Evolutionary conservation across 2,888 invertebrate species (phyloP).

Genomic region (Drosophila dives): DNA sequence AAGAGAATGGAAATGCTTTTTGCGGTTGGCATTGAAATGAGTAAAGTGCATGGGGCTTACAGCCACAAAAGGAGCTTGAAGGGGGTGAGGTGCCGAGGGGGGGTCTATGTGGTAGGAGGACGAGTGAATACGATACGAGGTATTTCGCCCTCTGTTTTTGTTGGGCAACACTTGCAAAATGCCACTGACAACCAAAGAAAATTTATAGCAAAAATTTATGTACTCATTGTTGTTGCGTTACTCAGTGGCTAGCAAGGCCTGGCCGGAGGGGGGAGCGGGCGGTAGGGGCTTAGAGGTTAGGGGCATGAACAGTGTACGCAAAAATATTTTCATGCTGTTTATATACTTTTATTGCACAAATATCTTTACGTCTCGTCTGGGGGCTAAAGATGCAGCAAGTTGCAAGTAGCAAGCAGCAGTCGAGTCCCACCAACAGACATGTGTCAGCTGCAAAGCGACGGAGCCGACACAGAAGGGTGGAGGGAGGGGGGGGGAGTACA

Average conservation of each 20-base stretch:
- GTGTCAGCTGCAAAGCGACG: conserved; percentile 57
- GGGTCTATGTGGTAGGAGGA: not conserved
- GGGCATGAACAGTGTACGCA: conserved; percentile 56
- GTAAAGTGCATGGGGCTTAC: conserved; percentile 32
- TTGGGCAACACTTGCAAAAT: conserved; percentile 70
- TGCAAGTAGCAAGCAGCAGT: conserved; percentile 6
- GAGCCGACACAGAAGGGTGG: not conserved
- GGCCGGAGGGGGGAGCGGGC: too few species aligned
- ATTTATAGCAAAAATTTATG: conserved; percentile 78
- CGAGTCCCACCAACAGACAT: conserved; percentile 60
- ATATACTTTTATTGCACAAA: conserved; percentile 79
- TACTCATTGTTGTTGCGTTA: conserved; percentile 54
- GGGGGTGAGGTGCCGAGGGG: not conserved
- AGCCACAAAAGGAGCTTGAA: not conserved
- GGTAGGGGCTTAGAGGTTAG: not conserved
- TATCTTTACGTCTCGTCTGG: conserved; percentile 51
- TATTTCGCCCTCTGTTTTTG: conserved; percentile 31
- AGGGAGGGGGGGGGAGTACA: not conserved
- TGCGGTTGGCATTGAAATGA: conserved; percentile 79
- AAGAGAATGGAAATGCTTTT: conserved; percentile 71
- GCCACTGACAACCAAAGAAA: conserved; percentile 80
- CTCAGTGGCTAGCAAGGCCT: not conserved
- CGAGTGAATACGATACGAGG: not conserved
- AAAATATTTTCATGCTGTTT: conserved; percentile 77
- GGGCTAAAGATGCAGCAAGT: conserved; percentile 39